Base-by-base conservation (phyloP, 2,113 vertebrate species). In the Pomatorhinus ruficollis region DNA sequence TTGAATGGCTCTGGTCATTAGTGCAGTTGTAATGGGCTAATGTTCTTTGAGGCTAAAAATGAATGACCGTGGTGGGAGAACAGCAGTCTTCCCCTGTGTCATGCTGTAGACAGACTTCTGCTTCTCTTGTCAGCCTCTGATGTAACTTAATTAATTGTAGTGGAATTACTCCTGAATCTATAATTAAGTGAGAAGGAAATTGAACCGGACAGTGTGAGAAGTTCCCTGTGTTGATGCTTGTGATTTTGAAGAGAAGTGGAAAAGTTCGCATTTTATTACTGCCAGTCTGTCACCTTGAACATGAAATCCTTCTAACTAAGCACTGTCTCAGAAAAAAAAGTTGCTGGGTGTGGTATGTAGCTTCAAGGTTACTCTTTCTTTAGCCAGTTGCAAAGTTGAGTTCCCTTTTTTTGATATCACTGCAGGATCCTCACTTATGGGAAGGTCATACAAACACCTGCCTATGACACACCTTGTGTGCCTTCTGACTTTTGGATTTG, bases 91-190 rank as follows among this genome's bases (percentile, higher is more conserved):
- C 64, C 76, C 42, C 83, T 40, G 52, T 87, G 92, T 82, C 84
- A 31, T 2, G 2, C 57, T 49, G 49, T 22, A 76, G 95, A 72
- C 84, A 94, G 84, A 28, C 90, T 95, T 78, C 84, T 93, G 15
- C 85, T 87, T 87, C 42, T 74, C 81, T 81, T 93, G 92, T 95
- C 82, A 82, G 74, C 50, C 70, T 85, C 82, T 82, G 92, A 91
- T 87, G 75, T 90, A 61, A 95, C 95, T 96, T 94, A 96, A 97
- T 97, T 95, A 97, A 95, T 96, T 87, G 85, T 82, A 68, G 87
- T 87, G 74, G 78, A 96, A 87, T 96, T 91, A 87, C 87, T 96
- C 61, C 81, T 89, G 78, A 91, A 91, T 94, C 44, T 85, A 79
- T 95, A 97, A 97, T 96, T 91, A 91, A 91, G 85, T 52, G 82